These are phyloP conservation scores for Baryphthengus martii DNA, from an alignment of 2,113 vertebrate species.

Conservation along the genomic window DNA sequence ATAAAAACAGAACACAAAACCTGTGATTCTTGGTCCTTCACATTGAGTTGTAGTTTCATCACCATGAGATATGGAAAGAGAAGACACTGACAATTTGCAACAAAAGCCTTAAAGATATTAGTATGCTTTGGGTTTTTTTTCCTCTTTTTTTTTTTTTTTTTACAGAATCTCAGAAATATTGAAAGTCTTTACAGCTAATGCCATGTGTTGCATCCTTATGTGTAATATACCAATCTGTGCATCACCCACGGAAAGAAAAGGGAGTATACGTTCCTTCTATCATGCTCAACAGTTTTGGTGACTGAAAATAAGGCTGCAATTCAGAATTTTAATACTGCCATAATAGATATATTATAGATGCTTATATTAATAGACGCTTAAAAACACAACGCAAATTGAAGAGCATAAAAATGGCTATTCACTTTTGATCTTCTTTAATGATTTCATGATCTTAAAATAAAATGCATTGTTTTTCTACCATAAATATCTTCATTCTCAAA, in stretches of 20 bases:
- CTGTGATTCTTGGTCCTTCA: not conserved
- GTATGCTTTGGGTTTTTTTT: not conserved
- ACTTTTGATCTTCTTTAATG: not conserved
- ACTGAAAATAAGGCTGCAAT: not conserved
- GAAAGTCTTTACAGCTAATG: not conserved
- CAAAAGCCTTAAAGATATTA: not conserved
- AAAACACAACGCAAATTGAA: not conserved
- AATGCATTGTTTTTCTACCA: not conserved
- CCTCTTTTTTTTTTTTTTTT: too few relatives aligned
- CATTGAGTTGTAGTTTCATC: fast-evolving
- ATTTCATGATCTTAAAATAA: not conserved
- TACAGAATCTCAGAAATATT: not conserved
- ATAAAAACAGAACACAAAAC: not conserved
- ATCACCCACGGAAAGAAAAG: not conserved
- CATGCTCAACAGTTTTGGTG: not conserved
- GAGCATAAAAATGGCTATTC: not conserved
- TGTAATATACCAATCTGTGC: not conserved
- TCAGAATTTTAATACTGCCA: not conserved
- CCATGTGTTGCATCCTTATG: not conserved
- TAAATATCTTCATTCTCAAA: not conserved
- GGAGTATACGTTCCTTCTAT: not conserved
- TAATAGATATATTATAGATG: too few relatives aligned
- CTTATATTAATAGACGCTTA: not conserved
- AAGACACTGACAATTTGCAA: not conserved
- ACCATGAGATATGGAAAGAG: not conserved